These are phyloP conservation scores for Megathymus violae DNA, from an alignment of 1,140 invertebrate species.

Conservation along the genomic window DNA sequence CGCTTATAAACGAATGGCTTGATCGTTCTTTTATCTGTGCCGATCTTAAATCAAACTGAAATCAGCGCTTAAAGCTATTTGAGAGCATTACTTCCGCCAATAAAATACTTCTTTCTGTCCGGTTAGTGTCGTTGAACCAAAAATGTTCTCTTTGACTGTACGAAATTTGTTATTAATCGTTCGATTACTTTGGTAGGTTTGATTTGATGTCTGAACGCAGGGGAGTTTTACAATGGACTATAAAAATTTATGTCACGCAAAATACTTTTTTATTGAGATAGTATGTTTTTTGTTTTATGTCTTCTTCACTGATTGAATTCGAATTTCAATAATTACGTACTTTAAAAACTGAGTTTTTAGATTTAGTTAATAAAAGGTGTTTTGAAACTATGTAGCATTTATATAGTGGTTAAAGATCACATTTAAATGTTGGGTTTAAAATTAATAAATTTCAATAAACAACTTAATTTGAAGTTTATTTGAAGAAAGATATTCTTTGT, in stretches of 20 bases:
- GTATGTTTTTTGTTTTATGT: not conserved
- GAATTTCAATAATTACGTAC: too few species aligned
- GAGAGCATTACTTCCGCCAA: constrained; percentile 75
- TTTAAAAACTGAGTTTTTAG: too few species aligned
- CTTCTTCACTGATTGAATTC: constrained; percentile 1
- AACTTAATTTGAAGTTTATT: too few species aligned
- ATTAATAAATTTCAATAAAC: too few species aligned
- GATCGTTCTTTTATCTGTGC: constrained; percentile 65
- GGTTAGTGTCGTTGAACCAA: constrained; percentile 45
- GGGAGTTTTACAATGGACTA: constrained; percentile 27
- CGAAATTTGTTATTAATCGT: constrained; percentile 37
- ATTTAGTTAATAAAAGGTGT: too few species aligned
- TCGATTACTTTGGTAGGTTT: constrained; percentile 24
- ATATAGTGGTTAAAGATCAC: too few species aligned
- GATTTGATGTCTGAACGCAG: not conserved
- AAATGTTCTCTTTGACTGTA: constrained; percentile 46
- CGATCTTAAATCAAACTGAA: constrained; percentile 73
- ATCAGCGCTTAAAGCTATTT: constrained; percentile 71
- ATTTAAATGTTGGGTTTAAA: too few species aligned
- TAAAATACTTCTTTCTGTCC: constrained; percentile 70
- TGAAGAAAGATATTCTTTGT: too few species aligned
- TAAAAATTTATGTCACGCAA: constrained; percentile 34
- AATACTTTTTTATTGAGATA: constrained; percentile 30
- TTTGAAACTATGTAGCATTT: too few species aligned
- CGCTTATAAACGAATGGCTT: constrained; percentile 33